Percentiles rank a stretch among this genome's conserved stretches.
These are phyloP conservation scores for Drosophila yooni DNA, from an alignment of 2,888 invertebrate genomes.

Conservation along the genomic window DNA sequence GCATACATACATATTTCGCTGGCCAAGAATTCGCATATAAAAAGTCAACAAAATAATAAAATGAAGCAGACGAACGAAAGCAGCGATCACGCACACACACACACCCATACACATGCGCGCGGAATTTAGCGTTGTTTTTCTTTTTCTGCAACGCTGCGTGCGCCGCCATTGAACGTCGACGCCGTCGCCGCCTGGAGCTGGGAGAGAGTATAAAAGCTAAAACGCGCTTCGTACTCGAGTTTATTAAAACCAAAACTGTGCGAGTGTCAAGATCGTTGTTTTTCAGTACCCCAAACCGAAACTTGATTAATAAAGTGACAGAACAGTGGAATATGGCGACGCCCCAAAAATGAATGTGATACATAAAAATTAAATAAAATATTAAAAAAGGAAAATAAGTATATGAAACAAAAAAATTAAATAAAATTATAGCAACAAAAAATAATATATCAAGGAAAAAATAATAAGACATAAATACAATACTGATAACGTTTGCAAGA, in stretches of 20 bases:
- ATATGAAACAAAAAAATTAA: slow-evolving; percentile 22
- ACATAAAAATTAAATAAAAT: slow-evolving; percentile 17
- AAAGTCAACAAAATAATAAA: slow-evolving; percentile 79
- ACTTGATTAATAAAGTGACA: slow-evolving; percentile 27
- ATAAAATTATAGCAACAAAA: slow-evolving; percentile 1
- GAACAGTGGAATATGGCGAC: slow-evolving; percentile 25
- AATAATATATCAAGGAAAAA: slow-evolving; percentile 16
- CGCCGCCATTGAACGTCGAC: slow-evolving; percentile 63
- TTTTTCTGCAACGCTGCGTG: slow-evolving; percentile 78
- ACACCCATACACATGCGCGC: slow-evolving; percentile 31
- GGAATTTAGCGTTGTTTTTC: slow-evolving; percentile 46
- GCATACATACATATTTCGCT: slow-evolving; percentile 31
- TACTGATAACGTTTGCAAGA: slow-evolving; percentile 26
- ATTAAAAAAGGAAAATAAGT: slow-evolving; percentile 13
- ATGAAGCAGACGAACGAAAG: slow-evolving; percentile 77
- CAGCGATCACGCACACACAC: slow-evolving; percentile 55
- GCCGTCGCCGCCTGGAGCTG: slow-evolving; percentile 34
- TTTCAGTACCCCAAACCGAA: slow-evolving; percentile 1
- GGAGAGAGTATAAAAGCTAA: slow-evolving; percentile 84
- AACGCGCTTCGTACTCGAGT: slow-evolving; percentile 85
- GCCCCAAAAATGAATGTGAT: slow-evolving; percentile 28
- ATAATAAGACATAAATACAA: slow-evolving; percentile 1
- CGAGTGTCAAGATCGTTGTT: slow-evolving; percentile 83
- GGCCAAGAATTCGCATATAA: slow-evolving; percentile 69
- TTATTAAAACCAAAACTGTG: slow-evolving; percentile 85